Evolutionary conservation across 1,140 invertebrate genomes (phyloP).

Genomic region (Pseudomyrmex gracilis): DNA sequence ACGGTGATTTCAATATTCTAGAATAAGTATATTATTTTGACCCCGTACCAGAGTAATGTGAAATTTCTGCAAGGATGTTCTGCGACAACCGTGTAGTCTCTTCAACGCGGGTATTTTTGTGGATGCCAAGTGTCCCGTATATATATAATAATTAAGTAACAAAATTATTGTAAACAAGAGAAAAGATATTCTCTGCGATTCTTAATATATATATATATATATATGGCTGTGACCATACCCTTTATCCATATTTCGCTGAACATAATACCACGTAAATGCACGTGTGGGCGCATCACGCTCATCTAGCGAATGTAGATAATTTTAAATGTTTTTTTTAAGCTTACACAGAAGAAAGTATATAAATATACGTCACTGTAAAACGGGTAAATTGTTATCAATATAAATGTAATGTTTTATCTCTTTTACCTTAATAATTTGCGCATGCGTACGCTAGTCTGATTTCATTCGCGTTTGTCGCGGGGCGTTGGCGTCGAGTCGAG

Average conservation of each 20-base stretch:
- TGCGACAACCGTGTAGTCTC: too few relatives aligned
- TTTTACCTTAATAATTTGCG: not conserved
- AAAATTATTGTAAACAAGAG: too few relatives aligned
- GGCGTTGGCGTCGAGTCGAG: not conserved
- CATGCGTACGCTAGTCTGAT: slow-evolving; percentile 17
- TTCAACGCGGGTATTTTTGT: too few relatives aligned
- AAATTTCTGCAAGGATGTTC: too few relatives aligned
- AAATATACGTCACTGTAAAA: not conserved
- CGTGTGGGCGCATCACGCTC: slow-evolving; percentile 51
- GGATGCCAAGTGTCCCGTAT: slow-evolving; percentile 32
- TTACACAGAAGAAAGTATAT: not conserved
- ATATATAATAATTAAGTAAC: slow-evolving; percentile 5
- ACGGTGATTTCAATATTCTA: too few relatives aligned
- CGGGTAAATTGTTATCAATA: not conserved
- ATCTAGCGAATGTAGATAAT: slow-evolving; percentile 46
- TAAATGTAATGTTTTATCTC: too few relatives aligned
- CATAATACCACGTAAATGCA: slow-evolving; percentile 48
- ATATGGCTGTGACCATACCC: slow-evolving; percentile 78
- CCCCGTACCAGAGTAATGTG: too few relatives aligned
- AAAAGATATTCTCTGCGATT: slow-evolving; percentile 65
- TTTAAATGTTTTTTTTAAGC: not conserved
- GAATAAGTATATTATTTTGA: too few relatives aligned
- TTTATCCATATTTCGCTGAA: slow-evolving; percentile 49
- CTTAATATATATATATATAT: slow-evolving; percentile 67
- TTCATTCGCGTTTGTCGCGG: slow-evolving; percentile 22